Evolutionary conservation across 2,888 invertebrate genomes (phyloP).

Genomic region (Dascillus cervinus): DNA sequence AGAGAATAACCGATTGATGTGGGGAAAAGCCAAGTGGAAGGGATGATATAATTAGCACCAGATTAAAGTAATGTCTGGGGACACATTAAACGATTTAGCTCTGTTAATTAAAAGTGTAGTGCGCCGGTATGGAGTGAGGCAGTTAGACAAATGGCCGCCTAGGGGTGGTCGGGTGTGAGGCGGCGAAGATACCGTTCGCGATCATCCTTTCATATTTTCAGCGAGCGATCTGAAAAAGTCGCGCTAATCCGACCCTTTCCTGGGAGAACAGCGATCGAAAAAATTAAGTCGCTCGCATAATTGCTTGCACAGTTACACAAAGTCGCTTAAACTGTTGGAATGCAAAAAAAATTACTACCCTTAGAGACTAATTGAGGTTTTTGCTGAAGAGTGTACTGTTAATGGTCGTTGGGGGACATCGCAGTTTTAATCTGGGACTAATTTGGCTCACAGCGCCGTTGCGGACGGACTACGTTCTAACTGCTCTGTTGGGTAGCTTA

Average conservation of each 20-base stretch:
- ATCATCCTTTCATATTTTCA: too few species aligned
- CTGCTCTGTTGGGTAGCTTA: constrained; percentile 24
- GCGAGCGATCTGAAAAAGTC: too few species aligned
- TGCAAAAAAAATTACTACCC: constrained; percentile 18
- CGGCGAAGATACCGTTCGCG: constrained; percentile 13
- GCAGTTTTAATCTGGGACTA: constrained; percentile 43
- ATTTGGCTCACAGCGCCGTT: constrained; percentile 38
- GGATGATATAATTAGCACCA: constrained; percentile 55
- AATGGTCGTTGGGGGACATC: constrained; percentile 41
- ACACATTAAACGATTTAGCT: constrained; percentile 50
- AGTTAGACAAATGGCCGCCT: constrained; percentile 38
- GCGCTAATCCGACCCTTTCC: too few species aligned
- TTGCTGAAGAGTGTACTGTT: constrained; percentile 35
- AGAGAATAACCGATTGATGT: constrained; percentile 15
- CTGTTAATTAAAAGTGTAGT: constrained; percentile 48
- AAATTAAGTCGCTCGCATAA: too few species aligned
- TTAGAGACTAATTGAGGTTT: constrained; percentile 32
- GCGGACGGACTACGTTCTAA: constrained; percentile 31
- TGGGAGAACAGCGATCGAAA: too few species aligned
- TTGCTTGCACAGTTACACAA: too few species aligned
- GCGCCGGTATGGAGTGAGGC: constrained; percentile 24
- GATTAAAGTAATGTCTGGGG: constrained; percentile 57
- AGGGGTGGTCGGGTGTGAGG: constrained; percentile 26
- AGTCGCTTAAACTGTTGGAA: constrained; percentile 13
- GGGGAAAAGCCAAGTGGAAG: constrained; percentile 26